Evolutionary conservation across 2,797 vertebrate species (phyloP).

Genomic region (Huso huso): DNA sequence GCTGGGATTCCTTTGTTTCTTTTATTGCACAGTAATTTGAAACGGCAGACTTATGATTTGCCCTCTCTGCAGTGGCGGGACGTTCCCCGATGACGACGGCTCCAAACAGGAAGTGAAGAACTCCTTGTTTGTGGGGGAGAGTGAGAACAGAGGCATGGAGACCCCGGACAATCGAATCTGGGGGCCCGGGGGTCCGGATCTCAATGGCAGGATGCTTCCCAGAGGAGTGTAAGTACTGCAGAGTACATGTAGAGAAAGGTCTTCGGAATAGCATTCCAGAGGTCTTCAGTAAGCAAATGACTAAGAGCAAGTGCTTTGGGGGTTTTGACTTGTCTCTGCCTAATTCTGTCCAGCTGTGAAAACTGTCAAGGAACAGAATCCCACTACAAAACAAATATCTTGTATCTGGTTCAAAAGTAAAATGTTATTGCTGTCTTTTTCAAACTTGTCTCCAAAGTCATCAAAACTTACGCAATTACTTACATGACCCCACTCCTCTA

Average conservation of each 20-base stretch:
- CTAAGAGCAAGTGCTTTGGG: no score
- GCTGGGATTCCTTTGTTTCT: slow-evolving; percentile 7
- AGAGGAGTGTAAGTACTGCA: slow-evolving; percentile 73
- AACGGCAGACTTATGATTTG: not conserved
- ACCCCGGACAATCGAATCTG: slow-evolving; percentile 65
- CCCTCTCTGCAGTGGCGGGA: slow-evolving; percentile 71
- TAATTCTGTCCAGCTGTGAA: no score
- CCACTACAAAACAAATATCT: no score
- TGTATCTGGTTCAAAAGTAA: no score
- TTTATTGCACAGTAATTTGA: not conserved
- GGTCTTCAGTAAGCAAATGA: not conserved
- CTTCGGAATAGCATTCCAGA: not conserved
- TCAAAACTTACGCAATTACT: no score
- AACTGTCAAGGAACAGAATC: no score
- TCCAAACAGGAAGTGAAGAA: slow-evolving; percentile 92
- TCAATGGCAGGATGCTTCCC: slow-evolving; percentile 73
- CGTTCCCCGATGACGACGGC: slow-evolving; percentile 90
- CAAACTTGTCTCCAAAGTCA: no score
- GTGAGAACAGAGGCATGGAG: slow-evolving; percentile 76
- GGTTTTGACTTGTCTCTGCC: no score
- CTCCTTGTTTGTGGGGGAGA: slow-evolving; percentile 92
- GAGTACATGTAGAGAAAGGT: not conserved
- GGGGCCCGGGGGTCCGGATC: slow-evolving; percentile 80
- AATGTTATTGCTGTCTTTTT: no score
- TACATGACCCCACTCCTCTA: no score